Base-by-base conservation (phyloP, 2,797 vertebrate species). In the Dallia pectoralis region DNA sequence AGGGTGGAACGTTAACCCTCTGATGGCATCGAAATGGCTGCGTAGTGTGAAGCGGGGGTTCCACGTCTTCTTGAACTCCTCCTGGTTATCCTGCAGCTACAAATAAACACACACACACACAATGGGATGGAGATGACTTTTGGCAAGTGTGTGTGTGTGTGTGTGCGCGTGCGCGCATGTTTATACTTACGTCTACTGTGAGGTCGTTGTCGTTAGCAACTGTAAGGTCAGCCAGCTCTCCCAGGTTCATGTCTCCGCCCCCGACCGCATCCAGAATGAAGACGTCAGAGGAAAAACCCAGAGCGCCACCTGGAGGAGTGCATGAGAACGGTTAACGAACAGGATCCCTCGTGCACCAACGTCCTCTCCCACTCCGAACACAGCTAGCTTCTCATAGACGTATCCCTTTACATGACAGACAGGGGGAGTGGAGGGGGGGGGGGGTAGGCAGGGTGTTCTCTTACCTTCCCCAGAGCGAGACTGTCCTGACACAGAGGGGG, bases 181-280 rank as follows among this genome's bases (percentile, higher is more conserved):
- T 15, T 40, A 29, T 56, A 91, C 93, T 95, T 89, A 97, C 96
- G 47, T 97, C 95, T 80, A 95, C 94, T 81, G 93, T 94, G 77
- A 96, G 93, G 77, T 96, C 96, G 12, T 95, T 96, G 92, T 97
- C 95, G 14, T 97, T 97, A 89, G 95, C 95, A 69, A 96, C 96
- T 0, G 95, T 97, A 84, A 97, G 94, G 87, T 96, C 96, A 1
- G 96, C 96, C 81, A 97, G 92, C 90, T 97, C 96, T 16, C 96
- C 96, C 66, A 97, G 93, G 91, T 95, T 96, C 91, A 97, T 95
- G 79, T 96, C 95, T 40, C 95, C 94, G 70, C 95, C 94, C 22
- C 94, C 94, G 15, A 96, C 95, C 0, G 94, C 93, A 71, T 96
- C 96, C 94, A 96, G 92, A 70, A 97, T 96, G 90, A 96, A 96